Base-by-base conservation (phyloP, 2,888 invertebrate genomes). In the Thelaira solivaga region DNA sequence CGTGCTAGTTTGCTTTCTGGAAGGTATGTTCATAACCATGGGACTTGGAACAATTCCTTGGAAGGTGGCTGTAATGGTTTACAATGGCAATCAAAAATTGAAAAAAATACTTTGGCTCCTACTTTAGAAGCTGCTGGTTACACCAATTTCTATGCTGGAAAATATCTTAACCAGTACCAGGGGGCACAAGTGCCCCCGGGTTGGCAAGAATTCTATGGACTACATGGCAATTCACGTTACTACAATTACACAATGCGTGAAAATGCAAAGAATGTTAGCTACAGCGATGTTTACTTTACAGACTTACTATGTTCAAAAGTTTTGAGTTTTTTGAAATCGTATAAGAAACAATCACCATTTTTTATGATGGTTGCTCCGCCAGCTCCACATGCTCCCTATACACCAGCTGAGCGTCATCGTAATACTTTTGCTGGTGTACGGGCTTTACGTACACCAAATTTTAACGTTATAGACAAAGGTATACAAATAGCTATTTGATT, bases 201-300 rank as follows among this genome's bases (percentile, higher is more conserved):
- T 0, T 98, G 97, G 95, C 91, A 93, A 75, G 92, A 93, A 85
- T 98, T 97, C 95, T 91, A 93, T 84, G 97, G 95, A 0, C 90
- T 98, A 39, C 92, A 96, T 78, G 97, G 97, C 29, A 98, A 98
- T 89, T 97, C 97, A 0, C 92, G 91, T n/a, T 98, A 97, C 89
- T 98, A 97, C 88, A 93, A 97, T 89, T 98, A 96, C 85, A 93
- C 93, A 0, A 88, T 97, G 49, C 96, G 95, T 0, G 92, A 96
- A 81, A 96, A 97, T 87, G 95, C 95, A 0, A 91, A 91, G 0
- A 90, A 91, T 8, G 92, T 91, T 31, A 92, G 93, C 83, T 92
- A 92, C 11, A 87, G 91, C 18, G 89, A 92, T 16, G 91, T 93
- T 74, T 98, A 97, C 88, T 91, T 97, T 16, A 97, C 97, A 1